Conservation (phyloP, 2,888 invertebrate species). For the Archips crataeganus region DNA sequence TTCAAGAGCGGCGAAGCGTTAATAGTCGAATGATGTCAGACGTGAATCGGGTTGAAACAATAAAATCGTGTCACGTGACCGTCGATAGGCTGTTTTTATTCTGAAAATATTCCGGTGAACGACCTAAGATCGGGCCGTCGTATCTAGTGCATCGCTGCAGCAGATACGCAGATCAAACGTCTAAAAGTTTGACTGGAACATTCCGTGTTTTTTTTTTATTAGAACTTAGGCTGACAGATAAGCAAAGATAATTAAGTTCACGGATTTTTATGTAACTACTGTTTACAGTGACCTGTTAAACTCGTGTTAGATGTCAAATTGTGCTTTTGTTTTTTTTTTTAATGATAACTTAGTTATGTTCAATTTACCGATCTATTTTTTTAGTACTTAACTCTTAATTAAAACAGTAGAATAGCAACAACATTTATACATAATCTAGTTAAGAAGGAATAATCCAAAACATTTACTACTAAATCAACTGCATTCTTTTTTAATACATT, state of each 20-base stretch:
- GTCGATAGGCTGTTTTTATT: constrained; percentile 3
- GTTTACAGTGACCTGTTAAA: too few species aligned
- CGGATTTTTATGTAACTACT: too few species aligned
- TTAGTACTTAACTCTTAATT: too few species aligned
- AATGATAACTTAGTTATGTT: too few species aligned
- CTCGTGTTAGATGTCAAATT: too few species aligned
- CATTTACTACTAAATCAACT: background rate
- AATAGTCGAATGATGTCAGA: constrained; percentile 8
- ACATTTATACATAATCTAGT: too few species aligned
- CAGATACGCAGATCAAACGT: constrained; percentile 25
- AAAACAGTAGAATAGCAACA: too few species aligned
- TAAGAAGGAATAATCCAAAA: too few species aligned
- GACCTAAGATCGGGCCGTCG: constrained; percentile 30
- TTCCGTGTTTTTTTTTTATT: background rate
- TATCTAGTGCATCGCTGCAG: constrained; percentile 38
- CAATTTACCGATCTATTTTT: too few species aligned
- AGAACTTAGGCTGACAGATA: background rate
- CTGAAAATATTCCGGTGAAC: constrained; percentile 23
- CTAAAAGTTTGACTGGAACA: constrained; percentile 9
- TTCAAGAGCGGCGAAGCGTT: background rate
- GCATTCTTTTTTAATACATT: background rate
- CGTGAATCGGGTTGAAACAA: constrained; percentile 21
- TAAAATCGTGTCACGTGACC: constrained; percentile 22
- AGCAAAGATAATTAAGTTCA: background rate
- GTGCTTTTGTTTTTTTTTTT: too few species aligned